Conservation (phyloP, 2,113 vertebrate genomes). For the Xiphophorus maculatus region DNA sequence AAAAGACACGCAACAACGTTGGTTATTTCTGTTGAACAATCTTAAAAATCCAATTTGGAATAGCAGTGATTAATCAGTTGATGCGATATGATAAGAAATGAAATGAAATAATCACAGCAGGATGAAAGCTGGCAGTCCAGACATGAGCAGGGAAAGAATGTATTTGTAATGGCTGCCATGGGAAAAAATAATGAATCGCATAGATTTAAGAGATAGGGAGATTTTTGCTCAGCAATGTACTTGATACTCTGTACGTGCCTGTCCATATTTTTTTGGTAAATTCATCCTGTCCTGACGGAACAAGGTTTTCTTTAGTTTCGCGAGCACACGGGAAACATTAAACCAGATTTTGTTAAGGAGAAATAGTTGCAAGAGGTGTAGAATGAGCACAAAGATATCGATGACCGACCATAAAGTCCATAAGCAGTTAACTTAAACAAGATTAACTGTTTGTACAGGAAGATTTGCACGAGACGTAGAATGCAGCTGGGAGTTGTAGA, state of each 20-base stretch:
- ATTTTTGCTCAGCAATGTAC: slow-evolving; percentile 69
- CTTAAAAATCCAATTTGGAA: slow-evolving; percentile 64
- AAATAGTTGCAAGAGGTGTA: too few species aligned
- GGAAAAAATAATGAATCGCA: slow-evolving; percentile 69
- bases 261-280: slow-evolving; percentile 42
- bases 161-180: slow-evolving; percentile 64
- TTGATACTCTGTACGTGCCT: slow-evolving; percentile 62
- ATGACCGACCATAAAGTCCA: too few species aligned
- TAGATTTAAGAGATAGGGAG: slow-evolving; percentile 64
- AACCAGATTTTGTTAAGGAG: not conserved
- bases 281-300: slow-evolving; percentile 31
- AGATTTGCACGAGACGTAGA: too few species aligned
- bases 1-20: slow-evolving; percentile 15
- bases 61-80: slow-evolving; percentile 72
- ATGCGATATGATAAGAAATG: slow-evolving; percentile 73
- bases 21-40: slow-evolving; percentile 51
- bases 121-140: slow-evolving; percentile 68
- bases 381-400: too few species aligned
- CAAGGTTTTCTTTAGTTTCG: slow-evolving; percentile 21
- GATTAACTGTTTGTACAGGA: too few species aligned
- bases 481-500: too few species aligned
- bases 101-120: slow-evolving; percentile 77
- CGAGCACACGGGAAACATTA: slow-evolving; percentile 11
- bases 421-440: too few species aligned
- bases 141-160: slow-evolving; percentile 52